Evolutionary conservation across 2,888 invertebrate genomes (phyloP), one percentile per base, ranked within the genome.

Genomic region (Phalangium opilio): DNA sequence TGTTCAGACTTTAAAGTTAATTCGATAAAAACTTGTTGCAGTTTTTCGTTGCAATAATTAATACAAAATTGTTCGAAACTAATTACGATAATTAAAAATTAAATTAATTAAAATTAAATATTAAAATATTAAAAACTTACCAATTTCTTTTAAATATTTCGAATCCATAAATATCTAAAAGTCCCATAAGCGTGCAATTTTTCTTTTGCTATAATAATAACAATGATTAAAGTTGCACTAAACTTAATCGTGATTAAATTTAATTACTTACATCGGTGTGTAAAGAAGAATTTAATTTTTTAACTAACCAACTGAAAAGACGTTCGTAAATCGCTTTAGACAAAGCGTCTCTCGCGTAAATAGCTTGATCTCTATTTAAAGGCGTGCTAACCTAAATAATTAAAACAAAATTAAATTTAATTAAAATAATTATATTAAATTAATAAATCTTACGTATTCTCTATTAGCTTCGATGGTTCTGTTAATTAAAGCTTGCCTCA

Each of bases 31-130:
- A 91, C 70, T 67, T 91, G 90, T 64, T 91, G 90, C 51, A 91
- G 73, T 66, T 91, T 91, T 69, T 91, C 90, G 64, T 91, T 91
- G 66, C 90, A 91, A 70, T 83, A 90, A 70, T 91, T 91, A 53
- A 91, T 91, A 70, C 90, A 90, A 65, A 91, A 83, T 67, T 91
- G 90, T 65, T 83, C 83, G 65, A 83, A 83, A 61, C 82, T 82
- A n/a, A n/a, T n/a, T n/a, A n/a, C n/a, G n/a, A n/a, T n/a, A n/a
- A n/a, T 61, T 50, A 65, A 62, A 49, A 45, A 44, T 44, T n/a
- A 4, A 38, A 38, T 10, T 17, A 10, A 8, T 38, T n/a, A 38
- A 3, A 7, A 3, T 2, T 38, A 17, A 38, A 34, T 1, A 7
- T 27, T 27, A 27, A 27, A 27, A 27, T 20, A 15, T 35, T 41